Percentiles rank a stretch among this genome's conserved stretches.
These are phyloP conservation scores for Taxidea taxus DNA, from an alignment of 2,113 vertebrate genomes.

Conservation along the genomic window DNA sequence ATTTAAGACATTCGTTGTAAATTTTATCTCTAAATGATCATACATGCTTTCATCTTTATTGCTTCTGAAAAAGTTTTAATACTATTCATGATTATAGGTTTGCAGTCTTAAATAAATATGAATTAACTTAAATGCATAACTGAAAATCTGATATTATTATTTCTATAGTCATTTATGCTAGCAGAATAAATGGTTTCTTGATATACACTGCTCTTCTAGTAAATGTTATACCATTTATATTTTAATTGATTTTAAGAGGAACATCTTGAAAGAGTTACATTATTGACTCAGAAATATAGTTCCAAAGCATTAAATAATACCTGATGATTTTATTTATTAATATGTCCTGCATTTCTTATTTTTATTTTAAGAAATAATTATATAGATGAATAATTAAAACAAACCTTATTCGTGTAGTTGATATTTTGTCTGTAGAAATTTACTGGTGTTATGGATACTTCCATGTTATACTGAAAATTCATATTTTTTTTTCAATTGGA, in stretches of 20 bases:
- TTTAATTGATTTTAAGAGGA: neutral
- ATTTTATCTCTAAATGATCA: neutral
- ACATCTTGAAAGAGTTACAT: neutral
- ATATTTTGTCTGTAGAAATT: neutral
- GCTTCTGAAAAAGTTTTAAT: neutral
- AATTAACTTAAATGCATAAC: neutral
- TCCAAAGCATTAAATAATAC: neutral
- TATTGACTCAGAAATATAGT: neutral
- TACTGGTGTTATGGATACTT: neutral
- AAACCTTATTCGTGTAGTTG: neutral
- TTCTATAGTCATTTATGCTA: neutral
- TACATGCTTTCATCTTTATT: neutral
- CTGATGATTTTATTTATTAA: neutral
- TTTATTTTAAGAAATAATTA: neutral
- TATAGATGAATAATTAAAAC: neutral
- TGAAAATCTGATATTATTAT: neutral
- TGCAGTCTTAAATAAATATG: neutral
- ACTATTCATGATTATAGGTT: neutral
- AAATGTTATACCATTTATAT: neutral
- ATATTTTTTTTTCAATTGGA: neutral
- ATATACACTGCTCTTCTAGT: neutral
- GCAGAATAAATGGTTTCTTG: neutral
- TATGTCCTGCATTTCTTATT: neutral
- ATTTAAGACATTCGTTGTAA: neutral
- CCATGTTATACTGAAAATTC: neutral